Base-by-base conservation (phyloP, 2,113 vertebrate genomes). In the Tragelaphus scriptus region DNA sequence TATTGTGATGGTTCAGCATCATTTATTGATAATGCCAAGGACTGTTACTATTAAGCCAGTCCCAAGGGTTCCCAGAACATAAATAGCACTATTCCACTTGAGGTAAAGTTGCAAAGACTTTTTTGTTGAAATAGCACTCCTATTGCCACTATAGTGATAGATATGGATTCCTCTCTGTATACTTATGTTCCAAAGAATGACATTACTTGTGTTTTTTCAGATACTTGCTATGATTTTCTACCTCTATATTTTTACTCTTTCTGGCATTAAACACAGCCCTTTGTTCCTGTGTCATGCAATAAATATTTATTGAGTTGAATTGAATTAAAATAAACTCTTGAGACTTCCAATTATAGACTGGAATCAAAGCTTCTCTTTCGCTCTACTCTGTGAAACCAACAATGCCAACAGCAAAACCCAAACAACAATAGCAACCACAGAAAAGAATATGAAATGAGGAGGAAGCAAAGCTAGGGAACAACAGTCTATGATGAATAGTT, bases 11-110 rank as follows among this genome's bases (percentile, higher is more conserved):
- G 68, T 47, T 96, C 44, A 95, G 51, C 75, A 93, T 81, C 84
- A 79, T 89, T 93, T 93, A 89, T 91, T 97, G 96, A 93, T 95
- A 85, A 30, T 84, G 89, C 44, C 63, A 94, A 82, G 87, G 51
- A 84, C 47, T 80, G 90, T 63, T 96, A 93, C 96, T 91, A 28
- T 95, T 85, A 97, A 77, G 23, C 32, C 58, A 30, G 32, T 71
- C 36, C 63, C 87, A 30, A 92, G 91, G 53, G 47, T 63, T 90
- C 53, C 75, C 85, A 90, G 80, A 44, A 94, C 58, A 55, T 32
- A 71, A 93, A 55, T 44, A 68, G 55, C 55, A 93, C 17, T 19
- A 55, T 93, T 81, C 92, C 30, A 85, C 68, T 91, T 61, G 68
- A 81, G 55, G 47, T 63, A 95, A 63, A 87, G 32, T 40, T 58